phyloP scores from a whole-genome alignment of 2,888 invertebrate genomes.

The Dasypolia templi region DNA sequence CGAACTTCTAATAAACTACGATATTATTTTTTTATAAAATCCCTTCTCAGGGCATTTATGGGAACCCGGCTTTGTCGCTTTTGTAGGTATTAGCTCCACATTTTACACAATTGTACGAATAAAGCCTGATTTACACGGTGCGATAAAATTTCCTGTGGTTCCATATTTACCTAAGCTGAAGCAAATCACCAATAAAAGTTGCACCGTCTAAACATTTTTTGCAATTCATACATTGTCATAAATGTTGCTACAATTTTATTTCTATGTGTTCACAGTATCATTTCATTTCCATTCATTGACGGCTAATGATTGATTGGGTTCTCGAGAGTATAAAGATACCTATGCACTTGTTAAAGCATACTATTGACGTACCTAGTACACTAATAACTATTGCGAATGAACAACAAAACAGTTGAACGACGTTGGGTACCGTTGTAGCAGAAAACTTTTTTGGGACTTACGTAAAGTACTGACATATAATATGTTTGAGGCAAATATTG shows the following conservation, averaged over 20 bases:
- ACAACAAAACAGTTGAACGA: slow-evolving; percentile 15
- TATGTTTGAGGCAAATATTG: too few species aligned
- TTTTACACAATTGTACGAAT: not conserved
- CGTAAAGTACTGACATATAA: too few species aligned
- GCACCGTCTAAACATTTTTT: not conserved
- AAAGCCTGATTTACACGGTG: not conserved
- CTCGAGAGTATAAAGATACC: not conserved
- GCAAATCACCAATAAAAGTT: not conserved
- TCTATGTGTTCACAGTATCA: not conserved
- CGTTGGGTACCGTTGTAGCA: too few species aligned
- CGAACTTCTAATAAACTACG: not conserved
- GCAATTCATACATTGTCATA: too few species aligned
- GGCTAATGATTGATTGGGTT: not conserved
- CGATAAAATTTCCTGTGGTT: not conserved
- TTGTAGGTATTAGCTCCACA: not conserved
- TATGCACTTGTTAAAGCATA: not conserved
- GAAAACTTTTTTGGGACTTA: too few species aligned
- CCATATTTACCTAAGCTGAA: not conserved
- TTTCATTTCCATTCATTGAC: not conserved
- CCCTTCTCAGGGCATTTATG: not conserved
- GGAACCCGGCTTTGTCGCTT: not conserved
- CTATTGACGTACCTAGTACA: slow-evolving; percentile 11
- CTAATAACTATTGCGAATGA: slow-evolving; percentile 10
- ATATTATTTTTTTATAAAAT: not conserved
- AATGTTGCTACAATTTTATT: not conserved